Conservation (phyloP, 2,113 vertebrate species). For the Piliocolobus tephrosceles region DNA sequence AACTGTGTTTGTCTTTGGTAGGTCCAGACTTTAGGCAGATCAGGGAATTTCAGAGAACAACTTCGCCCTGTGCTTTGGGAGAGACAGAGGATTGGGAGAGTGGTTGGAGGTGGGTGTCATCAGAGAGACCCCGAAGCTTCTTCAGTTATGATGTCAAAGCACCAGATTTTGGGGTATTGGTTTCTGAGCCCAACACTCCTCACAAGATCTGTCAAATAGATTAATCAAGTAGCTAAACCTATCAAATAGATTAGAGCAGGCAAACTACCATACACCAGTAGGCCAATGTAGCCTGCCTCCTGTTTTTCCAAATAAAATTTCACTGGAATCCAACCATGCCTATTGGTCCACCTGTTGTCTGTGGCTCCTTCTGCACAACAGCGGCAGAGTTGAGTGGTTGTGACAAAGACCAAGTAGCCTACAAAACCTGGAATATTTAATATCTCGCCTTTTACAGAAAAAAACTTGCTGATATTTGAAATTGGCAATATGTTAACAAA, state of each 20-base stretch:
- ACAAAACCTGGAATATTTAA: not conserved
- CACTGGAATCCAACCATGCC: not conserved
- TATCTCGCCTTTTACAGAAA: not conserved
- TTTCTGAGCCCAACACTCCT: not conserved
- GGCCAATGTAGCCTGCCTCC: not conserved
- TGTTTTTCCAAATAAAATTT: not conserved
- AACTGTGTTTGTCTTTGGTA: not conserved
- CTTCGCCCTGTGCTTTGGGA: not conserved
- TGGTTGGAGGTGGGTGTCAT: not conserved
- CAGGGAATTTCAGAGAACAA: not conserved
- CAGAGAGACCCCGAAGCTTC: not conserved
- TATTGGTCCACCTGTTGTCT: not conserved
- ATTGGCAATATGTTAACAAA: not conserved
- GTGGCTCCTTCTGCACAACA: not conserved
- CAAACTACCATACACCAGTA: not conserved
- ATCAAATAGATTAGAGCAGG: not conserved
- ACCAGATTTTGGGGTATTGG: not conserved
- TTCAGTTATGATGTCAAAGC: not conserved
- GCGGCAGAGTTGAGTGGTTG: not conserved
- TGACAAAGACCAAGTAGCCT: not conserved
- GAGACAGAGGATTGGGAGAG: not conserved
- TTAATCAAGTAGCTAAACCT: not conserved
- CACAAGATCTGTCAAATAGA: not conserved
- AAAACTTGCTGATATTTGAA: not conserved
- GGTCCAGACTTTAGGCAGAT: not conserved